Base-by-base conservation (phyloP, 2,888 invertebrate genomes). In the Tubiluchus corallicola region DNA sequence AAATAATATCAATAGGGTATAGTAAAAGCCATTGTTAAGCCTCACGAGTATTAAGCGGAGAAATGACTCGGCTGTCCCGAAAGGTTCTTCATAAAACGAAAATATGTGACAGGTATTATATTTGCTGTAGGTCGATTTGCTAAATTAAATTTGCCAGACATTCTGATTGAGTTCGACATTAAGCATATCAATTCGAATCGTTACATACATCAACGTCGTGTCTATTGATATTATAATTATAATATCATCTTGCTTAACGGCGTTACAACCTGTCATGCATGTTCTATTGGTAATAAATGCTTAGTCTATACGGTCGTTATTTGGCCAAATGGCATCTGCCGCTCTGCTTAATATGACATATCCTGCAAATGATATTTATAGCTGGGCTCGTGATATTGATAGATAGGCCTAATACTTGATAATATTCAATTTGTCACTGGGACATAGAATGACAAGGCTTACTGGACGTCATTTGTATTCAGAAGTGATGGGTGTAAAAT, bases 1-100 rank as follows among this genome's bases (percentile, higher is more conserved):
- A 29, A 29, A 29, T 29, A 29, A 29, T 29, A 29, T 29, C 29
- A 29, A 29, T 29, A 29, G 29, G 9, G 29, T 29, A 29, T 29
- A 29, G n/a, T 29, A 29, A 29, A 29, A 9, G 29, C 29, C 29
- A 9, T 29, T 29, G 9, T 9, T 29, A n/a, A n/a, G n/a, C n/a
- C n/a, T n/a, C n/a, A n/a, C n/a, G n/a, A n/a, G n/a, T n/a, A n/a
- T n/a, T n/a, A n/a, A n/a, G n/a, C n/a, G n/a, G n/a, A n/a, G 29
- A 9, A 29, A n/a, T 29, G 29, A 29, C n/a, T 29, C 9, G 9
- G 29, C 29, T 9, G 29, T 29, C 29, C 29, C 29, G 9, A n/a
- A 29, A 29, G 29, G 29, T 29, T 29, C 29, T 29, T n/a, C 9
- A 9, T 9, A 29, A 29, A 29, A 29, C n/a, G 9, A 9, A 29